These are phyloP conservation scores for Sabatieria punctata DNA, from an alignment of 2,888 invertebrate genomes.

Conservation along the genomic window DNA sequence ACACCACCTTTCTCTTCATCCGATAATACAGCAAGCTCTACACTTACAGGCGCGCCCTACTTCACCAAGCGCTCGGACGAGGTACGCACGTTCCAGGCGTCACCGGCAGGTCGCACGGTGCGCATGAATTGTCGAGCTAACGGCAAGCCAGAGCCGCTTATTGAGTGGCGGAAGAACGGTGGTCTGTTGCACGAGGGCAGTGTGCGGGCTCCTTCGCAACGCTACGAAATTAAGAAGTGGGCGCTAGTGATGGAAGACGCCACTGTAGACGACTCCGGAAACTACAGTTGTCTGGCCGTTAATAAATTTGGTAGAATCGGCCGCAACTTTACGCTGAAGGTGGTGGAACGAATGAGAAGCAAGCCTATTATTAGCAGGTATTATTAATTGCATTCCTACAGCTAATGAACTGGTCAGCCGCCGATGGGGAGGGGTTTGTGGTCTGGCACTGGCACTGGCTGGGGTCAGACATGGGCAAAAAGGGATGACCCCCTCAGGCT, in stretches of 20 bases:
- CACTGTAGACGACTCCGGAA: constrained; percentile 61
- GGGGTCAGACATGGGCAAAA: too few relatives aligned
- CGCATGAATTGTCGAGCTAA: constrained; percentile 21
- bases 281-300: constrained; percentile 70
- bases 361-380: background rate
- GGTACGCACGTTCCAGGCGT: constrained; percentile 5
- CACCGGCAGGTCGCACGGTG: constrained; percentile 29
- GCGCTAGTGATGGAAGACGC: constrained; percentile 52
- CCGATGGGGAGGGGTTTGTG: too few relatives aligned
- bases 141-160: constrained; percentile 24
- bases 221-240: constrained; percentile 22
- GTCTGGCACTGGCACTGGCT: too few relatives aligned
- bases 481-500: too few relatives aligned
- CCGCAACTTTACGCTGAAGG: constrained; percentile 29
- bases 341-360: constrained; percentile 15
- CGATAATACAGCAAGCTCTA: too few relatives aligned
- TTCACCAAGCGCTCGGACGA: background rate
- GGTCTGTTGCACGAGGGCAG: constrained; percentile 9
- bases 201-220: constrained; percentile 14
- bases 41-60: too few relatives aligned
- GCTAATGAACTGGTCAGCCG: too few relatives aligned
- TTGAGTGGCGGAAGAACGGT: constrained; percentile 18
- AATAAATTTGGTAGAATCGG: constrained; percentile 59
- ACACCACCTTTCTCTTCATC: too few relatives aligned
- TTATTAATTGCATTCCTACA: too few relatives aligned